phyloP scores from a whole-genome alignment of 64 coral and sea anemone genomes.

The Montipora capricornis region DNA sequence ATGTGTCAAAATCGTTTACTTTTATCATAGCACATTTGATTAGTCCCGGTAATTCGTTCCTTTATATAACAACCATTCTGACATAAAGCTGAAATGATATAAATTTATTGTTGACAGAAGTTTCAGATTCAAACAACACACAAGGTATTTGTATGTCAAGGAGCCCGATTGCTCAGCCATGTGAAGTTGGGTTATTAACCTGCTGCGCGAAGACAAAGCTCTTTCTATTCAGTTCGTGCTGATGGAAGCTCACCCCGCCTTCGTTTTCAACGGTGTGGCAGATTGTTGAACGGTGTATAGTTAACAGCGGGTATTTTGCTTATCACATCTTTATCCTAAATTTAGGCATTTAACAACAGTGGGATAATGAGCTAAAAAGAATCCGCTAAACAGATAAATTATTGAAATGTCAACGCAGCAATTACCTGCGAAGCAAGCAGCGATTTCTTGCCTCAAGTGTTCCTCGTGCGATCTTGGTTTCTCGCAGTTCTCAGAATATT shows the following conservation, averaged over 20 bases:
- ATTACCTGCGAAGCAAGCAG: not conserved
- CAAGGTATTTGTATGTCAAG: not conserved
- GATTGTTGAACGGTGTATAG: not conserved
- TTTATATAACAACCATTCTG: not conserved
- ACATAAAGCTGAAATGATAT: not conserved
- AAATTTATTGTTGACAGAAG: slow-evolving; percentile 14
- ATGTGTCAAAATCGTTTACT: not conserved
- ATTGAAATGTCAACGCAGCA: not conserved
- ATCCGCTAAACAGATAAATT: not conserved
- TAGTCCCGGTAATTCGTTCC: not conserved
- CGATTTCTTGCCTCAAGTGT: not conserved
- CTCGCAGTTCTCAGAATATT: not conserved
- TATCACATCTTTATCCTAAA: slow-evolving; percentile 20
- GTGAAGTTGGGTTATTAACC: not conserved
- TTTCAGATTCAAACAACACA: slow-evolving; percentile 1
- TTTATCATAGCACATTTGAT: not conserved
- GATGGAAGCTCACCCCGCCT: not conserved
- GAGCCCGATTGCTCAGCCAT: not conserved
- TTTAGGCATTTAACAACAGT: not conserved
- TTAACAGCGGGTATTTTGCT: slow-evolving; percentile 20
- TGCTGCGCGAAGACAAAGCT: slow-evolving; percentile 3
- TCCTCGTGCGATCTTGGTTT: not conserved
- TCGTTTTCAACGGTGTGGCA: not conserved
- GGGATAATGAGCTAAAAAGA: not conserved
- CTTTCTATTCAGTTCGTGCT: not conserved